These are phyloP conservation scores for Cacoxenus indagator DNA, from an alignment of 2,888 invertebrate species.

Conservation along the genomic window DNA sequence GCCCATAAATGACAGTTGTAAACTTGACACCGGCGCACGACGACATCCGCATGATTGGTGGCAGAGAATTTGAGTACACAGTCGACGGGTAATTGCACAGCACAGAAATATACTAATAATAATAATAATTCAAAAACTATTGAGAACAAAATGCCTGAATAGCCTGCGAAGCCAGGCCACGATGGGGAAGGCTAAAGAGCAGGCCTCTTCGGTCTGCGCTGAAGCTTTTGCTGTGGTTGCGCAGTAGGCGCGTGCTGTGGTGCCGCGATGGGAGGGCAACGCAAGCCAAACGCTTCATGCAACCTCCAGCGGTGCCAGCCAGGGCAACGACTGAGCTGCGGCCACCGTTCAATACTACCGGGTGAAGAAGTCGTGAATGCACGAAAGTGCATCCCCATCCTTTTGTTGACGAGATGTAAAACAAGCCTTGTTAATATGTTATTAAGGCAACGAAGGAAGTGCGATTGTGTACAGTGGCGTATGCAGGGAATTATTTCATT, in stretches of 20 bases:
- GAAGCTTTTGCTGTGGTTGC: constrained; percentile 53
- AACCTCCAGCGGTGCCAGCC: constrained; percentile 55
- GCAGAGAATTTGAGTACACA: background rate
- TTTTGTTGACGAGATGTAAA: constrained; percentile 57
- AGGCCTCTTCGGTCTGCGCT: background rate
- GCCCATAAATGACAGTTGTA: constrained; percentile 5
- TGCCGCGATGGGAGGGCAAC: constrained; percentile 69
- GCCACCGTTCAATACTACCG: constrained; percentile 14
- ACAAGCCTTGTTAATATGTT: constrained; percentile 62
- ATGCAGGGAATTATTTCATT: background rate
- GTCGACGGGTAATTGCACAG: background rate
- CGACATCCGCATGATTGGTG: constrained; percentile 32
- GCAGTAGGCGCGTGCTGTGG: constrained; percentile 68
- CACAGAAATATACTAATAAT: background rate
- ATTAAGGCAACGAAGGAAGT: constrained; percentile 38
- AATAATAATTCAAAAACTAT: background rate
- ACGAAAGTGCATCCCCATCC: constrained; percentile 1
- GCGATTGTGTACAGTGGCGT: background rate
- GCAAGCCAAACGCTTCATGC: constrained; percentile 49
- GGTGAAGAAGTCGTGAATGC: constrained; percentile 2
- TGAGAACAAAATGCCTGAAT: background rate
- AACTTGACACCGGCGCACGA: constrained; percentile 16
- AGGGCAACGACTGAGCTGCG: constrained; percentile 10
- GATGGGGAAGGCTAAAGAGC: constrained; percentile 25
- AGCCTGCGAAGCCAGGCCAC: constrained; percentile 14